Conservation (phyloP, 2,888 invertebrate species). For the Diogma glabrata region DNA sequence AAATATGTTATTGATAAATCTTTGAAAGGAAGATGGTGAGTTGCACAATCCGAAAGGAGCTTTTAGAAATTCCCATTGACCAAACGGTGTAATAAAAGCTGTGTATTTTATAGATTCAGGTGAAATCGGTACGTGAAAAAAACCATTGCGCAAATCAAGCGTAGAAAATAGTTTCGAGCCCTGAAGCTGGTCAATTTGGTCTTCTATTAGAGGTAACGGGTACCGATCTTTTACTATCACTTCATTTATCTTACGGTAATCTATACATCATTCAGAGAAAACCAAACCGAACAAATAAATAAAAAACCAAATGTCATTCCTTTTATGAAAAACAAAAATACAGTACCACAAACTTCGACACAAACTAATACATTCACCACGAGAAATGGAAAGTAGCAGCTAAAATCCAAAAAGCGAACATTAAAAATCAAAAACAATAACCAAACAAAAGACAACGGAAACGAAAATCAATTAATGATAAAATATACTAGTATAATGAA, state of each 20-base stretch:
- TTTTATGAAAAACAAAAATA: no score
- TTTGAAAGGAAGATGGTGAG: conserved; percentile 24
- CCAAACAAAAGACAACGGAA: no score
- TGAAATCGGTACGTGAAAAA: neutral
- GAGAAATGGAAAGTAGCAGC: no score
- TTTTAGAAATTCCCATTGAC: conserved; percentile 22
- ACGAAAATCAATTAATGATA: no score
- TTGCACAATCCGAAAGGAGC: conserved; percentile 31
- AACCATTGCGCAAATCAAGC: neutral
- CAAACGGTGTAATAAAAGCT: conserved; percentile 13
- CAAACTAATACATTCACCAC: no score
- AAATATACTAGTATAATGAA: no score
- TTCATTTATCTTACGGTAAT: conserved; percentile 20
- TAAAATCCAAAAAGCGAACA: no score
- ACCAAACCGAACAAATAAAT: no score
- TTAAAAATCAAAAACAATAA: no score
- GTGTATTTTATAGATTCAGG: neutral
- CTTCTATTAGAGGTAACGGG: conserved; percentile 24
- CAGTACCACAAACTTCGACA: no score
- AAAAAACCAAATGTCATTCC: no score
- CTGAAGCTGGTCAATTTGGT: conserved; percentile 16
- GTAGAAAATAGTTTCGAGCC: neutral
- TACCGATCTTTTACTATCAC: conserved; percentile 21
- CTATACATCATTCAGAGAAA: no score
- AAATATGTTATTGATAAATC: conserved; percentile 20